Conservation (phyloP, 2,113 vertebrate species). For the Zapornia atra region DNA sequence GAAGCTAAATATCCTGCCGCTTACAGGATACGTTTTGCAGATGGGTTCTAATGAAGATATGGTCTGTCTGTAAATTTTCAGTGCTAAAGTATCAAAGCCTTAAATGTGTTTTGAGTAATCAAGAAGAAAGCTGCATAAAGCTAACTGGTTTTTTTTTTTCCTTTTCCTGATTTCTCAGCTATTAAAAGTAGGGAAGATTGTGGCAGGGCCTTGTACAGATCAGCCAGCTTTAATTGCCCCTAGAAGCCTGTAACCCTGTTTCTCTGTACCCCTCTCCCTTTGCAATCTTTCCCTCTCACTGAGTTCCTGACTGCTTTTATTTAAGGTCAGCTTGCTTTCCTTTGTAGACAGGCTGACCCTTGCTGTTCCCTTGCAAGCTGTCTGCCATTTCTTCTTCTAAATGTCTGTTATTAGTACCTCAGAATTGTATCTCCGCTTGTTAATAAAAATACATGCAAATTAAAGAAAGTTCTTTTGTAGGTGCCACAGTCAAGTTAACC, state of each 20-base stretch:
- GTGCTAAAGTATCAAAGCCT: not conserved
- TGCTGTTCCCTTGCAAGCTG: not conserved
- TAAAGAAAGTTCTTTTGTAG: not conserved
- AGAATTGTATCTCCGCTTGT: not conserved
- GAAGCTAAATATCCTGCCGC: too few species aligned
- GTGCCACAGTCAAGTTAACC: not conserved
- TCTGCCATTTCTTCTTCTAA: not conserved
- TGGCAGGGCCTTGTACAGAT: not conserved
- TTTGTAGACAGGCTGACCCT: accelerated
- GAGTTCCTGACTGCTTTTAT: not conserved
- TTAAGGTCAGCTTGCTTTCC: not conserved
- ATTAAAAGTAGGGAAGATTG: not conserved
- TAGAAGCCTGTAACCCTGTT: not conserved
- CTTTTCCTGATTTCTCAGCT: not conserved
- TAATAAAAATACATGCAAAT: not conserved
- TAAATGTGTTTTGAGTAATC: not conserved
- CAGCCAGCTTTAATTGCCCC: not conserved
- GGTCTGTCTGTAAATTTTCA: not conserved
- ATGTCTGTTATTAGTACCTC: not conserved
- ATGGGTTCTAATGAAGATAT: not conserved
- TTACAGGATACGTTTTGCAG: not conserved
- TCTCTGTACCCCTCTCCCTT: accelerated
- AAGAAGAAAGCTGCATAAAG: not conserved
- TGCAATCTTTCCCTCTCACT: not conserved
- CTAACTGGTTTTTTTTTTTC: not conserved